A percentile compares a stretch with the other conserved stretches of the same genome.
These are phyloP conservation scores for Bombylius major DNA, from an alignment of 2,888 invertebrate species.

Conservation along the genomic window DNA sequence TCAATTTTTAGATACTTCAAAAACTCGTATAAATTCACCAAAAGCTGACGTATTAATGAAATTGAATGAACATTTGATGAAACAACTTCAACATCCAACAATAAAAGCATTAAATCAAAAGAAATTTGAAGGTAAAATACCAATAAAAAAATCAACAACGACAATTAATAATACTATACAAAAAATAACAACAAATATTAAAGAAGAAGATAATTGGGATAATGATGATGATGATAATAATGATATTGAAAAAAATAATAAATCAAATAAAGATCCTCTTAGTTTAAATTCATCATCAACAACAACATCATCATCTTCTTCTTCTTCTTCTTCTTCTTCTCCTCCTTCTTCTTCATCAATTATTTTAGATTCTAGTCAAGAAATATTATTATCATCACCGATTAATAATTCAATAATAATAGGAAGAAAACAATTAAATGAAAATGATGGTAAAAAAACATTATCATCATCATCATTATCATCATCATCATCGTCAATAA, in stretches of 20 bases:
- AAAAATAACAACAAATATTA: not conserved
- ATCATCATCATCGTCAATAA: no score
- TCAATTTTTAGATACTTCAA: slow-evolving; percentile 1
- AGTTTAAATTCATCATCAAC: not conserved
- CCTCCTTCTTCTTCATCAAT: no score
- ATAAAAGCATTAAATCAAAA: slow-evolving; percentile 31
- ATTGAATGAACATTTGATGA: slow-evolving; percentile 23
- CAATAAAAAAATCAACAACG: slow-evolving; percentile 23
- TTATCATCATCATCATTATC: no score
- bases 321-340: no score
- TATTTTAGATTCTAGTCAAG: no score
- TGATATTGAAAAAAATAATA: not conserved
- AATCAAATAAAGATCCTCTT: no score
- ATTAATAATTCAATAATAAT: no score
- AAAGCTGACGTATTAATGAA: slow-evolving; percentile 19
- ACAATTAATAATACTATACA: not conserved
- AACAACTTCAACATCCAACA: slow-evolving; percentile 23
- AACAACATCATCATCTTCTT: no score
- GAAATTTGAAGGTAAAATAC: slow-evolving; percentile 37
- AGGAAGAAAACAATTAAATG: no score
- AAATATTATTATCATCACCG: not conserved
- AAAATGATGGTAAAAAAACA: no score
- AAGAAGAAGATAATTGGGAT: no score
- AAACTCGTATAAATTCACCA: not conserved
- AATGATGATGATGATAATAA: not conserved